Evolutionary conservation across 2,113 vertebrate genomes (phyloP).

Genomic region (Bufo gargarizans): DNA sequence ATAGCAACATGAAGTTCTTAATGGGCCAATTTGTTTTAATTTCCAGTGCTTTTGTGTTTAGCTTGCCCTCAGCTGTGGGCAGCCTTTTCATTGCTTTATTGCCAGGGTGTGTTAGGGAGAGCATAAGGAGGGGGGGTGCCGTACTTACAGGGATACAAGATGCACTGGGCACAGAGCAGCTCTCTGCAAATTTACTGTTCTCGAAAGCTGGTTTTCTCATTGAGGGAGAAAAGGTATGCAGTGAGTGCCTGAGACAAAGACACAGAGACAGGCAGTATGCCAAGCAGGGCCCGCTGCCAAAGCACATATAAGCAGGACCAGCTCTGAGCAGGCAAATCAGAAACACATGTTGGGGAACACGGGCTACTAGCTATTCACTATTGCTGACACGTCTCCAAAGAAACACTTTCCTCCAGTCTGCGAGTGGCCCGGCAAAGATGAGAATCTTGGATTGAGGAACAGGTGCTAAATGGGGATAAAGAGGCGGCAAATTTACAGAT

Average conservation of each 20-base stretch:
- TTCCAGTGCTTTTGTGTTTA: conserved; percentile 89
- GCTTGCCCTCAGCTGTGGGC: conserved; percentile 77
- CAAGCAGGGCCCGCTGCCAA: conserved; percentile 80
- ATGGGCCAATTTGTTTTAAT: conserved; percentile 94
- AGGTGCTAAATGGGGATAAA: conserved; percentile 58
- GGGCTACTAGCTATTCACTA: conserved; percentile 79
- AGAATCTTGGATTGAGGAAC: conserved; percentile 67
- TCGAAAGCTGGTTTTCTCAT: conserved; percentile 73
- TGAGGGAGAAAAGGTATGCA: conserved; percentile 78
- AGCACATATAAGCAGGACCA: conserved; percentile 83
- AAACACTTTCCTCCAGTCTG: conserved; percentile 69
- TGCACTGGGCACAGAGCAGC: conserved; percentile 65
- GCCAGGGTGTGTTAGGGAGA: conserved; percentile 63
- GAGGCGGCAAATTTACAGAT: no score
- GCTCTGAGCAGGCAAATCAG: conserved; percentile 83
- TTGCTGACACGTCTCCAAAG: conserved; percentile 62
- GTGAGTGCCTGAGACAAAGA: conserved; percentile 83
- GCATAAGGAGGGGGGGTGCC: conserved; percentile 33
- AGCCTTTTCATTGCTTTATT: conserved; percentile 63
- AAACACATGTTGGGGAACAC: conserved; percentile 80
- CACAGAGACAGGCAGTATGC: conserved; percentile 82
- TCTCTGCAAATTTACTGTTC: conserved; percentile 78
- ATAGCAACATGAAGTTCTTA: conserved; percentile 82
- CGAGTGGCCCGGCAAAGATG: conserved; percentile 77
- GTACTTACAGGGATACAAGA: conserved; percentile 71